Evolutionary conservation across 2,113 vertebrate genomes (phyloP).

Genomic region (Rhipidura dahli): DNA sequence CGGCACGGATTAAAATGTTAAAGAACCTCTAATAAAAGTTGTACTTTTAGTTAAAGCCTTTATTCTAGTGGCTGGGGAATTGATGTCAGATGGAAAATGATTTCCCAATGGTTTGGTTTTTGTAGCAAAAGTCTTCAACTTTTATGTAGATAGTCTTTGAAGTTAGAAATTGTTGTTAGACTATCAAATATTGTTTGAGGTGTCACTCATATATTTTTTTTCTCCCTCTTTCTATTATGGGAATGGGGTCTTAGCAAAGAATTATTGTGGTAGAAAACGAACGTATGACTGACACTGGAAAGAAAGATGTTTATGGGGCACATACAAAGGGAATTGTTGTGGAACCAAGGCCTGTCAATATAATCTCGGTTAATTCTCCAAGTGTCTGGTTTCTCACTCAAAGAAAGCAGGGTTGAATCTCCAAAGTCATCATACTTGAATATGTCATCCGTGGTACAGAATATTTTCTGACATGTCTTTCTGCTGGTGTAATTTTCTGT

Average conservation of each 20-base stretch:
- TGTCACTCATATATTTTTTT: slow-evolving; percentile 78
- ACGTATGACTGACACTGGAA: slow-evolving; percentile 68
- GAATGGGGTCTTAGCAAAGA: slow-evolving; percentile 68
- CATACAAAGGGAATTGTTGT: slow-evolving; percentile 64
- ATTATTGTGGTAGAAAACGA: slow-evolving; percentile 64
- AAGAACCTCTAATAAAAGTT: slow-evolving; percentile 71
- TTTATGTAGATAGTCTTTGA: slow-evolving; percentile 84
- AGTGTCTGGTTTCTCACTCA: slow-evolving; percentile 44
- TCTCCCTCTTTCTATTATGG: slow-evolving; percentile 63
- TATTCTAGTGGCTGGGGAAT: slow-evolving; percentile 73
- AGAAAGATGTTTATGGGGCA: slow-evolving; percentile 73
- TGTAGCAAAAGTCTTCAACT: slow-evolving; percentile 84
- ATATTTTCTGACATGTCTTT: slow-evolving; percentile 50
- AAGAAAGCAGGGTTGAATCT: slow-evolving; percentile 53
- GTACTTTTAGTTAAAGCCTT: slow-evolving; percentile 70
- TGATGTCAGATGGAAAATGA: slow-evolving; percentile 80
- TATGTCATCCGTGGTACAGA: slow-evolving; percentile 20
- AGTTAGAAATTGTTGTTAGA: slow-evolving; percentile 83
- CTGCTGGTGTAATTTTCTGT: slow-evolving; percentile 28
- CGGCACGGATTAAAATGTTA: slow-evolving; percentile 76
- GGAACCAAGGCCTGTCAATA: slow-evolving; percentile 71
- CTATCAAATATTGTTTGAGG: slow-evolving; percentile 83
- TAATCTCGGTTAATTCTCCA: slow-evolving; percentile 45
- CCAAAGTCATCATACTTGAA: slow-evolving; percentile 29
- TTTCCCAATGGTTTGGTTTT: slow-evolving; percentile 80